Percentiles rank a stretch among this genome's conserved stretches.
phyloP scores from a whole-genome alignment of 1,140 invertebrate species.

The Cecropterus lyciades region DNA sequence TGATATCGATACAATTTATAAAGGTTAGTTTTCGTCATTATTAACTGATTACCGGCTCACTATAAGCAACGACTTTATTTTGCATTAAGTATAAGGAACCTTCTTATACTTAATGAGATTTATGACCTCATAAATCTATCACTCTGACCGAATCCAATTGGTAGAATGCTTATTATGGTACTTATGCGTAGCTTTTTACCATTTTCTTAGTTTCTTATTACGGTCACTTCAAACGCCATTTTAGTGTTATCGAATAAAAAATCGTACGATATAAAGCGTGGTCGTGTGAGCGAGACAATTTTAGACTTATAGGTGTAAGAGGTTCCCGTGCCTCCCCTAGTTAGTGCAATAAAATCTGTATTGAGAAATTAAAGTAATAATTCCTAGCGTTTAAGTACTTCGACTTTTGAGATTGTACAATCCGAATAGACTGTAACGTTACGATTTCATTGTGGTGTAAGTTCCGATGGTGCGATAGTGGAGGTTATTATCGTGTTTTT shows the following conservation, averaged over 20 bases:
- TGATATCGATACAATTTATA: too few species aligned
- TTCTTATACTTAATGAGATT: too few species aligned
- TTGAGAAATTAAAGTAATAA: slow-evolving; percentile 54
- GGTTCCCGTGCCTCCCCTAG: slow-evolving; percentile 51
- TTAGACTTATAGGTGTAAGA: slow-evolving; percentile 58
- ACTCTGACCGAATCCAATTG: too few species aligned
- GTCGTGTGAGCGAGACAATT: slow-evolving; percentile 59
- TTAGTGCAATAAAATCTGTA: slow-evolving; percentile 64
- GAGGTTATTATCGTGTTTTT: not conserved
- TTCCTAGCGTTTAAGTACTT: slow-evolving; percentile 66
- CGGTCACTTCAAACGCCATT: not conserved
- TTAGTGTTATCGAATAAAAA: slow-evolving; percentile 16
- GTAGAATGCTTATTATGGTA: too few species aligned
- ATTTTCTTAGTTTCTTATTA: slow-evolving; percentile 9
- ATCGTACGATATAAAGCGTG: slow-evolving; percentile 23
- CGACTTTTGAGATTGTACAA: slow-evolving; percentile 78
- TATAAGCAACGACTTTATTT: too few species aligned
- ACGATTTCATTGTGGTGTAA: slow-evolving; percentile 51
- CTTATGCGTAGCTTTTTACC: too few species aligned
- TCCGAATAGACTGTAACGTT: slow-evolving; percentile 80
- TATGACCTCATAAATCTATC: too few species aligned
- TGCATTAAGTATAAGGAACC: too few species aligned
- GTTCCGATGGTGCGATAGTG: slow-evolving; percentile 17
- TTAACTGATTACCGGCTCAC: too few species aligned
- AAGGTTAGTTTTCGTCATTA: too few species aligned